Percentiles rank a stretch among this genome's conserved stretches.
These are phyloP conservation scores for Vombatus ursinus DNA, from an alignment of 2,113 vertebrate genomes.

Conservation along the genomic window DNA sequence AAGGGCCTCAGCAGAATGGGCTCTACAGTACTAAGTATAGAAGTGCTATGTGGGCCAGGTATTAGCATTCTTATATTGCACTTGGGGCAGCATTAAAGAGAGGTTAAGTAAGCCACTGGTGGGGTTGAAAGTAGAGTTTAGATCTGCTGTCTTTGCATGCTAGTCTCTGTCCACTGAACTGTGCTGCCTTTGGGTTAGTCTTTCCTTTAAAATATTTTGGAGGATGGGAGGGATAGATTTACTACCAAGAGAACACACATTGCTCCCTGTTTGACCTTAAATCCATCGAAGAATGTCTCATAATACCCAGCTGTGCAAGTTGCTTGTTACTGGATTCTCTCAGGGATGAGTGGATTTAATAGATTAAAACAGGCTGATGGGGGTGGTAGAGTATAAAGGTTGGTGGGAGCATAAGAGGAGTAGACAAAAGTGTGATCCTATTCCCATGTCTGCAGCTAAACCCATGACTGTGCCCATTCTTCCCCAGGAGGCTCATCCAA, in stretches of 20 bases:
- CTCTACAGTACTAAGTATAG: slow-evolving; percentile 4
- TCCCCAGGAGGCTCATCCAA: neutral
- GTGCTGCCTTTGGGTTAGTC: neutral
- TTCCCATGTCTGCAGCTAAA: neutral
- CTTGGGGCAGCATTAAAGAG: neutral
- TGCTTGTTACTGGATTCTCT: neutral
- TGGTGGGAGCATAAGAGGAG: neutral
- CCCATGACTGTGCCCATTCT: neutral
- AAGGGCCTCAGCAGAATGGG: neutral
- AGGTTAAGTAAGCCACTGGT: neutral
- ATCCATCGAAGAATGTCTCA: neutral
- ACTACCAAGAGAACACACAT: neutral
- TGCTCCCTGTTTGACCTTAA: neutral
- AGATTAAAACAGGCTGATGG: neutral
- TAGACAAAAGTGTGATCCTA: neutral
- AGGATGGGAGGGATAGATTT: neutral
- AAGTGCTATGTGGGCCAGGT: neutral
- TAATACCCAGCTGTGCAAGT: neutral
- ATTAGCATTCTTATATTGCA: neutral
- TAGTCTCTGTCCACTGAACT: neutral
- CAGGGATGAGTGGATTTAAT: neutral
- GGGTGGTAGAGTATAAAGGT: neutral
- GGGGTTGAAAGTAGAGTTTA: neutral
- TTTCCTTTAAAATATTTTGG: neutral
- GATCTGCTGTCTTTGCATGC: neutral